Base-by-base conservation (phyloP, 2,797 vertebrate species). In the Sebastes kiyomatsui region DNA sequence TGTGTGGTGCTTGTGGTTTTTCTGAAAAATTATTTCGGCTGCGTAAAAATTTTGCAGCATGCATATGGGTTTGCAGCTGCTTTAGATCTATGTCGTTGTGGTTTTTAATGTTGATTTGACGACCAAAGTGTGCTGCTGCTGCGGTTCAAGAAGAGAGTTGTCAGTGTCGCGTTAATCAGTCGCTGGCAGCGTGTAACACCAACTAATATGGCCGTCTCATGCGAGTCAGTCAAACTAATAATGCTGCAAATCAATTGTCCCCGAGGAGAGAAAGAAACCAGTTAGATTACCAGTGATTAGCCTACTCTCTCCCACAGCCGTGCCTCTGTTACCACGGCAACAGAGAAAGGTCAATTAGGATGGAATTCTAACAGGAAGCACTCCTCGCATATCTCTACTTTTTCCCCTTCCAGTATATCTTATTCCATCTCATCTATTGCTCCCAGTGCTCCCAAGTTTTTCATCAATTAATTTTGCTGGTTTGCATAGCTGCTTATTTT, bases 351-450 rank as follows among this genome's bases (percentile, higher is more conserved):
- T 92, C 91, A 92, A 76, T 89, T 92, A 89, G 70, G 87, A 88
- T 89, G 90, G 91, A 94, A 93, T 93, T 88, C 81, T 87, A 92
- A 89, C 93, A 93, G 94, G 93, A 93, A 93, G 73, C 67, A 1
- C 56, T 90, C 71, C 49, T 67, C 0, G 12, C 79, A 60, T 77
- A 81, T 86, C 79, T 86, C 76, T 16, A 5, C 73, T 66, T 79
- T 66, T 84, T 71, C 32, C 14, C 20, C 71, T 32, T 32, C 12
- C 2, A 23, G 30, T 77, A 23, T 75, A 80, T 88, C 80, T 72
- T 52, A 32, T 71, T 73, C 78, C 23, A 75, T 91, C 62, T 82
- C 52, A 55, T 82, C 32, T 55, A 3, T 35, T 5, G 9, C 27
- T 89, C 72, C 79, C 82, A 81, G 46, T 30, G 14, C 79, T 77